Base-by-base conservation (phyloP, 2,888 invertebrate species). In the Rhagophthalmus giganteus region DNA sequence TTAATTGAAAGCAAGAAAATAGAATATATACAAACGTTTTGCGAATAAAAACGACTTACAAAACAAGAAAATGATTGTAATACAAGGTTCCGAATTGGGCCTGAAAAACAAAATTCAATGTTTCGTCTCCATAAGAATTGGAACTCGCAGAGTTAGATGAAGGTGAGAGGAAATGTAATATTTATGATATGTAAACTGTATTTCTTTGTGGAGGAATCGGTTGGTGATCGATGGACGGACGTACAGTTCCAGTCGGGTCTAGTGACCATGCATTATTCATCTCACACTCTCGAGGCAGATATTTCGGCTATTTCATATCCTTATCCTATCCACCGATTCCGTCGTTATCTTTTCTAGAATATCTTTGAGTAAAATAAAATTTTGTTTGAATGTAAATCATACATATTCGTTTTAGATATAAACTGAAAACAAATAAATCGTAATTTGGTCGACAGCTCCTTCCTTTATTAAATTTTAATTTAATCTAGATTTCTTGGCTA, bases 161-260 rank as follows among this genome's bases (percentile, higher is more conserved):
- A 51, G 51, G 52, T 46, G 47, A 41, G 37, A 47, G 35, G 32
- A 53, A 53, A 53, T 53, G 46, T 34, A 53, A 53, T 54, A 49
- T 54, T 54, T 48, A 71, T 70, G 67, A 66, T 68, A 71, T 70
- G 69, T 66, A 68, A 69, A 69, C 67, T 64, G 59, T 66, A 63
- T 65, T 68, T 63, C 63, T 64, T 64, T 58, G 53, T 61, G 54
- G 53, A 60, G 63, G 63, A 68, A 67, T 68, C 64, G 68, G 63
- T 61, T 59, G 55, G 64, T 70, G 69, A 70, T 69, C 69, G 69
- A 70, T 69, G 66, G 65, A 64, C 62, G 64, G 66, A 68, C 66
- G 64, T 64, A 63, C 60, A 63, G 55, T 59, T 57, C 59, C 60
- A 53, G 52, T 40, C 25, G 52, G 44, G 28, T 35, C 54, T 54